A percentile compares a stretch with the other conserved stretches of the same genome.
phyloP scores from a whole-genome alignment of 2,888 invertebrate species.

The Callinectes sapidus region DNA sequence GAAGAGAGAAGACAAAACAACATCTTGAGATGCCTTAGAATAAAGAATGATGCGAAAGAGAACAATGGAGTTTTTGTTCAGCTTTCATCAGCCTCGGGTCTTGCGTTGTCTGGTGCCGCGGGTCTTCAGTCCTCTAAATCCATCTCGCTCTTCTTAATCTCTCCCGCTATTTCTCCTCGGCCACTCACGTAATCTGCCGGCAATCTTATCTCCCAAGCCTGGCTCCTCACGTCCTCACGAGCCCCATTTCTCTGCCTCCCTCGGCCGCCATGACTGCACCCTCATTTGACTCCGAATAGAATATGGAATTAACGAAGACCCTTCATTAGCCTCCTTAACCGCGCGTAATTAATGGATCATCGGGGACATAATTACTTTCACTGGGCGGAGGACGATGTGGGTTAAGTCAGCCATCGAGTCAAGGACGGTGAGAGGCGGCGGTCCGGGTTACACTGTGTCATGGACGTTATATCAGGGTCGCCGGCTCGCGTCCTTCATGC shows the following conservation, averaged over 20 bases:
- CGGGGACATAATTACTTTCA: neutral
- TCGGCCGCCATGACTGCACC: neutral
- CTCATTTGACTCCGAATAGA: conserved; percentile 30
- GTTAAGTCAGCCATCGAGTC: neutral
- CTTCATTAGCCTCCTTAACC: conserved; percentile 28
- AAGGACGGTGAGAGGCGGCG: neutral
- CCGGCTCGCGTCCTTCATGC: neutral
- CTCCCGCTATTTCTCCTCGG: neutral
- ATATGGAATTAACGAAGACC: conserved; percentile 25
- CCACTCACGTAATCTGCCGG: neutral
- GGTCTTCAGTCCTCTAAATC: neutral
- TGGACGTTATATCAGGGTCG: neutral
- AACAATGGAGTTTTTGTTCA: neutral
- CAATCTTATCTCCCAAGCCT: neutral
- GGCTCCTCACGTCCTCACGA: neutral
- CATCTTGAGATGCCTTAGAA: neutral
- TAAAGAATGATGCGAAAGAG: neutral
- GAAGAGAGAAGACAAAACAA: neutral
- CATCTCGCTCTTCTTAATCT: conserved; percentile 2
- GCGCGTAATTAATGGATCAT: conserved; percentile 21
- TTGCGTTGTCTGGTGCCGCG: neutral
- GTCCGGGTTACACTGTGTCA: neutral
- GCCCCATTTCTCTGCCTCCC: conserved; percentile 11
- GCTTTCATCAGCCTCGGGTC: neutral
- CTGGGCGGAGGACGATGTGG: neutral